Evolutionary conservation across 2,888 invertebrate genomes (phyloP), one percentile per base, ranked within the genome.

Genomic region (Mesorhabditis belari): DNA sequence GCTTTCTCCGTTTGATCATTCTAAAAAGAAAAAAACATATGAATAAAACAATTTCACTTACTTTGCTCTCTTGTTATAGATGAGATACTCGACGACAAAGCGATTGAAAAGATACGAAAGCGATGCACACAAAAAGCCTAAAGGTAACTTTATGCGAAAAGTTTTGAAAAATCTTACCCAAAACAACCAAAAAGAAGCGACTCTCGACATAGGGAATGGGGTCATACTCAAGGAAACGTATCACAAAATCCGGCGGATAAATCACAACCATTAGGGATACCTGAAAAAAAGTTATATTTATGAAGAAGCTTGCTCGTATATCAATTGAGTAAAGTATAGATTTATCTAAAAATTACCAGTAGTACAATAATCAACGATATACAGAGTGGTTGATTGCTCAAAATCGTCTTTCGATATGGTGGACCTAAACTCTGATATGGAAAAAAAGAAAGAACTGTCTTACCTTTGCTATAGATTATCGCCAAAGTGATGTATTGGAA

Each of bases 401-500:
- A 58, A 9, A 71, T 60, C 3, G 58, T 49, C n/a, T 61, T 60
- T 4, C 71, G 57, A 52, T 65, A 67, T 3, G 71, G 69, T 6
- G 58, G 60, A n/a, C 71, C 44, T 35, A n/a, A 35, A 35, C 12
- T 17, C 12, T 35, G 12, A 17, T 35, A 12, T 35, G 17, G 9
- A 17, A 35, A 35, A 35, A 35, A 17, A 35, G 12, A 35, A 35
- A 35, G n/a, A 17, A 35, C 12, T 17, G 12, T 2, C 1, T 35
- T 35, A 35, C 44, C 71, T 81, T 89, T 90, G 17, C 89, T 89
- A 81, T 90, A 90, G 4, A 89, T 87, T 64, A 88, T 84, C 3
- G 89, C 90, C 79, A 90, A 83, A 62, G 87, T 87, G 57, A 90
- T 85, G 81, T 90, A 90, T 83, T 91, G 91, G 85, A 80, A 80